These are phyloP conservation scores for Staurois parvus DNA, from an alignment of 2,797 vertebrate genomes.

Conservation along the genomic window DNA sequence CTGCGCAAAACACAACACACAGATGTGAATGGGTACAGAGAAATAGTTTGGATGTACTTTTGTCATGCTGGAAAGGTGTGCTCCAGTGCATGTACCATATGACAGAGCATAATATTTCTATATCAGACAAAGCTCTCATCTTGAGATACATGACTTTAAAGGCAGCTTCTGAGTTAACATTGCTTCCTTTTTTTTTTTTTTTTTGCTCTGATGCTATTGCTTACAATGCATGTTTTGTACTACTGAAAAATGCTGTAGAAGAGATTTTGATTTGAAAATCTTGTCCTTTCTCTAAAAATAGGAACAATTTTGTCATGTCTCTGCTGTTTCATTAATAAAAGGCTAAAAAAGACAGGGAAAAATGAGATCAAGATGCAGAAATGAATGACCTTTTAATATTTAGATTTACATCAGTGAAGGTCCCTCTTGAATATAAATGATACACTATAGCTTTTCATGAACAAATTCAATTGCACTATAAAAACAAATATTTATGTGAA, in stretches of 20 bases:
- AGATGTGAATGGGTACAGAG: too few relatives aligned
- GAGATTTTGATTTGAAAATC: conserved; percentile 52
- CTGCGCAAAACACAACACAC: too few relatives aligned
- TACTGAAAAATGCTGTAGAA: conserved; percentile 37
- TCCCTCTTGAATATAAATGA: conserved; percentile 30
- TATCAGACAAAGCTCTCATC: neutral
- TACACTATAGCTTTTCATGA: conserved; percentile 1
- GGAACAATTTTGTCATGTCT: conserved; percentile 49
- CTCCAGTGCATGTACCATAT: neutral
- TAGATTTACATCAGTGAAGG: conserved; percentile 42
- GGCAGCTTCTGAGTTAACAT: conserved; percentile 18
- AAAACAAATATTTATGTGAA: neutral
- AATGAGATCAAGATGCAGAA: conserved; percentile 43
- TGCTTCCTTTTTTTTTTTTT: conserved; percentile 7
- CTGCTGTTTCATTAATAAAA: conserved; percentile 57
- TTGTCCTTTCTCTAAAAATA: conserved; percentile 54
- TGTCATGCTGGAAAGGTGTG: too few relatives aligned
- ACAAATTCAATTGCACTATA: conserved; percentile 5
- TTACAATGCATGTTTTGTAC: conserved; percentile 56
- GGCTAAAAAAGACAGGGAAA: conserved; percentile 49
- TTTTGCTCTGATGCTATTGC: conserved; percentile 19
- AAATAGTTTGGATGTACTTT: too few relatives aligned
- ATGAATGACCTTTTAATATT: conserved; percentile 49
- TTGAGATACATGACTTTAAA: neutral
- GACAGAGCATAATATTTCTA: neutral